Evolutionary conservation across 2,888 invertebrate species (phyloP).

Genomic region (Lasioglossum marginatum): DNA sequence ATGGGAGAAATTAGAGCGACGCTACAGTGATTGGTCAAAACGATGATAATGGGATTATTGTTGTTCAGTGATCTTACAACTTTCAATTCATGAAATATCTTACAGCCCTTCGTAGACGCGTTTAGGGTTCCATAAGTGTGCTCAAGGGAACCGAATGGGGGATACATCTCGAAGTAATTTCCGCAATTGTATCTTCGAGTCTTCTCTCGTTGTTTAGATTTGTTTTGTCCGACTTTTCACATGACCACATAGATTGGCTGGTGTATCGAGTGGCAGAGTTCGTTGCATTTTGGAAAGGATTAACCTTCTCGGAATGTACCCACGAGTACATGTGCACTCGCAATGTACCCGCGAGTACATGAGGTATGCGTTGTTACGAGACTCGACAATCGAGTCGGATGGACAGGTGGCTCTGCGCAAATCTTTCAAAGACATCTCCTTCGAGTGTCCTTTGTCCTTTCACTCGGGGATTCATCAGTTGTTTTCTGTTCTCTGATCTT

Average conservation of each 20-base stretch:
- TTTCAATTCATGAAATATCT: not conserved
- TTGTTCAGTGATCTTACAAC: not conserved
- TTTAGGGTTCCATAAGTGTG: not conserved
- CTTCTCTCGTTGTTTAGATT: not conserved
- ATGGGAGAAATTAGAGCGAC: not conserved
- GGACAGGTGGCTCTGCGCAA: conserved; percentile 43
- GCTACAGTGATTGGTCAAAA: not conserved
- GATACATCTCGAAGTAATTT: not conserved
- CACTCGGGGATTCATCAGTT: not conserved
- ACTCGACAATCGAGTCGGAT: conserved; percentile 28
- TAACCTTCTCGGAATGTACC: not conserved
- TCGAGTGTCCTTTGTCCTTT: conserved; percentile 1
- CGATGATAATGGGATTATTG: not conserved
- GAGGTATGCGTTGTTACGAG: conserved; percentile 18
- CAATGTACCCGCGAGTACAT: not conserved
- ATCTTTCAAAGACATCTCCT: conserved; percentile 21
- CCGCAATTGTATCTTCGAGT: not conserved
- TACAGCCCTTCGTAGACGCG: not conserved
- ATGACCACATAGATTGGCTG: no score
- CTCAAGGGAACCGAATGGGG: not conserved
- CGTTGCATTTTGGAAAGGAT: not conserved
- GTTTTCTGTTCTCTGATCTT: not conserved
- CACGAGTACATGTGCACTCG: not conserved
- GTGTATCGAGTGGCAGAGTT: not conserved
- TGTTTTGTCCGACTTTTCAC: not conserved